Evolutionary conservation across 2,113 vertebrate species (phyloP), one percentile per base, ranked within the genome.

Genomic region (Heterotilapia buettikoferi): DNA sequence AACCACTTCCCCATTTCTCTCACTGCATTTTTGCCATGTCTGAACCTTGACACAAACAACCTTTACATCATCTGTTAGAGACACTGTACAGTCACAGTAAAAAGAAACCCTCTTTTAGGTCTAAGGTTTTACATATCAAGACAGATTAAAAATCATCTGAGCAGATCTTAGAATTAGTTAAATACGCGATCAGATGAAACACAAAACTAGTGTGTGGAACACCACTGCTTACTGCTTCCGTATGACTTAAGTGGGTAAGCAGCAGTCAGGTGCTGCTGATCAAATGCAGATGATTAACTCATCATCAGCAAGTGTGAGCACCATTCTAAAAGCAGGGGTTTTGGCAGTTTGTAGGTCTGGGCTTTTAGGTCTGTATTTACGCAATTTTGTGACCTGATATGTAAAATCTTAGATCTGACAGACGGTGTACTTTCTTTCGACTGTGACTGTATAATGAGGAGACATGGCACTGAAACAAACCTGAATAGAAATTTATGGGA

Each of bases 1-100:
- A 71, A 71, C n/a, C 36, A 43, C 66, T 71, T 71, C 66, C 66
- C n/a, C 36, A 40, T 71, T 38, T 24, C n/a, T 43, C 66, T 43
- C 66, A 40, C 63, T 71, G 66, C 66, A 43, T 16, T 71, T 71
- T 71, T 21, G 26, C 66, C n/a, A 14, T 6, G n/a, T 40, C 10
- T 12, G 19, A 68, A 68, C 13, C 26, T 59, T 6, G 14, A 29
- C 26, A 68, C 11, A 40, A 38, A 68, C 36, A 40, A 14, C 36
- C n/a, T 71, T 71, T 33, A 19, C 16, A 19, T 33, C 16, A 19
- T 33, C 57, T 61, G 9, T 61, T 31, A 61, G 26, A 61, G 57
- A 61, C 5, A 61, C 29, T 59, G 26, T 18, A 31, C 16, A 63
- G 59, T 63, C 63, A 2, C 10, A n/a, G 63, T 68, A 40, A 21